Conservation (phyloP, 2,888 invertebrate genomes). For the Palloptera scutellata region DNA sequence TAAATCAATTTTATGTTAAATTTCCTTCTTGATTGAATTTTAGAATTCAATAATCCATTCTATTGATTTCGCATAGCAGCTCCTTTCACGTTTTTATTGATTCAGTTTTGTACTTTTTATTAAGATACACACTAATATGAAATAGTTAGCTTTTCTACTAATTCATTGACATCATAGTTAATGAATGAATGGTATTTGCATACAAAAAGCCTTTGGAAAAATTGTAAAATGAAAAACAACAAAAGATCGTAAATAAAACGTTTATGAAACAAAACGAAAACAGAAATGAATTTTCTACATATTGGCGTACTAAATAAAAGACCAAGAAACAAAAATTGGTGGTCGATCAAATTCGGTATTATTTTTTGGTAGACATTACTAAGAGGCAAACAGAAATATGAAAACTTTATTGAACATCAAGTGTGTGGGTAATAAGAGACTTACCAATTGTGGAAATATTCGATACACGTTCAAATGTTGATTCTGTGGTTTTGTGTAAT, state of each 20-base stretch:
- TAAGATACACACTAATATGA: conserved; percentile 54
- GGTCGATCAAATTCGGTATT: conserved; percentile 31
- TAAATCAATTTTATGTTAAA: conserved; percentile 4
- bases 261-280: conserved; percentile 24
- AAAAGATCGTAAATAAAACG: conserved; percentile 21
- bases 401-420: conserved; percentile 2
- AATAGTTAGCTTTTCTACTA: conserved; percentile 6
- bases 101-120: conserved; percentile 47
- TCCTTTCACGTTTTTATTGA: background rate
- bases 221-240: conserved; percentile 35
- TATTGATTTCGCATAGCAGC: background rate
- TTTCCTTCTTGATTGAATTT: background rate
- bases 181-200: conserved; percentile 50
- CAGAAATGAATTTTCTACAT: conserved; percentile 32
- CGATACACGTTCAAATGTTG: conserved; percentile 55
- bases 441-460: conserved; percentile 58
- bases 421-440: conserved; percentile 33
- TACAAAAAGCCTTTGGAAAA: conserved; percentile 56
- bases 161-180: conserved; percentile 1
- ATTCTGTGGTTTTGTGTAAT: conserved; percentile 56
- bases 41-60: conserved; percentile 2
- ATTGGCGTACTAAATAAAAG: conserved; percentile 34
- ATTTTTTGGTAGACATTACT: conserved; percentile 31
- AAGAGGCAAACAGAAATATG: conserved; percentile 41
- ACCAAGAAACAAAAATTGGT: conserved; percentile 21